Evolutionary conservation across 2,888 invertebrate species (phyloP).

Genomic region (Tuta absoluta): DNA sequence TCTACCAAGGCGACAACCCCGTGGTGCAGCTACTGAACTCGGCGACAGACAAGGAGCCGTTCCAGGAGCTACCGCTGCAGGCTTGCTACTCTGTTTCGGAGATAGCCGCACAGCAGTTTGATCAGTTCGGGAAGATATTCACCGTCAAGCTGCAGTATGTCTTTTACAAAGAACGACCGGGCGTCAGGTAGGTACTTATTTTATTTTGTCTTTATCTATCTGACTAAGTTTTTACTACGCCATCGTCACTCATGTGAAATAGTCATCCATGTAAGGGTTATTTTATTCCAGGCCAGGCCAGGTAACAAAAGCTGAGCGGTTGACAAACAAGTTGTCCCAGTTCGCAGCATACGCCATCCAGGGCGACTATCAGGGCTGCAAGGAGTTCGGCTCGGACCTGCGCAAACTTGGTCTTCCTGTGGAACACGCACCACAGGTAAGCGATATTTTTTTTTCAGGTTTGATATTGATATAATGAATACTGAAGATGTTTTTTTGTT

Average conservation of each 20-base stretch:
- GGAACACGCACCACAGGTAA: slow-evolving; percentile 96
- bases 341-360: slow-evolving; percentile 97
- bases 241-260: too few species aligned
- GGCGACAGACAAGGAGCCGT: slow-evolving; percentile 92
- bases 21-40: slow-evolving; percentile 92
- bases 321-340: slow-evolving; percentile 94
- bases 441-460: not conserved
- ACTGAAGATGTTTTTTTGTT: not conserved
- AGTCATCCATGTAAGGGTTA: not conserved
- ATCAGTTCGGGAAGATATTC: slow-evolving; percentile 99
- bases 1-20: slow-evolving; percentile 89
- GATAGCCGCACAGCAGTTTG: slow-evolving; percentile 97
- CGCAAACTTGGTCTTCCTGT: slow-evolving; percentile 96
- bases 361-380: slow-evolving; percentile 95
- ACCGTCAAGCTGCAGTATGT: slow-evolving; percentile 98
- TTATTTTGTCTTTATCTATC: not conserved
- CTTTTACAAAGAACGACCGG: slow-evolving; percentile 98
- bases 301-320: slow-evolving; percentile 94
- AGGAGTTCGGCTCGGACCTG: slow-evolving; percentile 95
- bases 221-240: not conserved
- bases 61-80: slow-evolving; percentile 96
- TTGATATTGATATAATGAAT: not conserved
- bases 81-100: slow-evolving; percentile 98
- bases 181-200: slow-evolving; percentile 84
- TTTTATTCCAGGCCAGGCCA: slow-evolving; percentile 87